Conservation (phyloP, 2,797 vertebrate species). For the Tapirus indicus region DNA sequence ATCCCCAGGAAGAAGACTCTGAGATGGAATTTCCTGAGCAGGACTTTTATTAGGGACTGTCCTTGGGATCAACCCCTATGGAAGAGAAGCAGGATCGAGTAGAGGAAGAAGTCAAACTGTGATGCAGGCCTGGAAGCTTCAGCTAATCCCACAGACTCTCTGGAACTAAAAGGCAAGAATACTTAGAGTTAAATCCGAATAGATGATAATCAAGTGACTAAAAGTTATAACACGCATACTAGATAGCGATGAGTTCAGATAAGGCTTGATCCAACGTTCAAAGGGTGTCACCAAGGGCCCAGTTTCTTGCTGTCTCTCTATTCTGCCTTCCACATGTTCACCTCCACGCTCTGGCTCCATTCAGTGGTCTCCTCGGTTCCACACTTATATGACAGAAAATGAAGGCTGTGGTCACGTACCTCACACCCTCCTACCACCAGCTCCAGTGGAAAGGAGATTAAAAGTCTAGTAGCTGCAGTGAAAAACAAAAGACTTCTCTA, state of each 20-base stretch:
- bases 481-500: neutral
- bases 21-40: neutral
- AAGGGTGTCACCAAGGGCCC: neutral
- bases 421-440: neutral
- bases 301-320: neutral
- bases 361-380: neutral
- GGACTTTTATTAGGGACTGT: neutral
- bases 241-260: neutral
- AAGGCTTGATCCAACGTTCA: neutral
- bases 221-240: neutral
- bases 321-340: neutral
- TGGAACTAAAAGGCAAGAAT: neutral
- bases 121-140: neutral
- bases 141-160: neutral
- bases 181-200: constrained; percentile 6
- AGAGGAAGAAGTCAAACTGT: neutral
- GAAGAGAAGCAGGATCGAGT: neutral
- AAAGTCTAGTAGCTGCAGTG: neutral
- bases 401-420: neutral
- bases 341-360: neutral
- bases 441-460: neutral
- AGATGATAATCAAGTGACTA: neutral
- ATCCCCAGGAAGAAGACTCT: neutral
- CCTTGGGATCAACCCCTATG: neutral
- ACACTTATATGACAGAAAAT: neutral